Conservation (phyloP, 2,113 vertebrate genomes). For the Callipepla californica region DNA sequence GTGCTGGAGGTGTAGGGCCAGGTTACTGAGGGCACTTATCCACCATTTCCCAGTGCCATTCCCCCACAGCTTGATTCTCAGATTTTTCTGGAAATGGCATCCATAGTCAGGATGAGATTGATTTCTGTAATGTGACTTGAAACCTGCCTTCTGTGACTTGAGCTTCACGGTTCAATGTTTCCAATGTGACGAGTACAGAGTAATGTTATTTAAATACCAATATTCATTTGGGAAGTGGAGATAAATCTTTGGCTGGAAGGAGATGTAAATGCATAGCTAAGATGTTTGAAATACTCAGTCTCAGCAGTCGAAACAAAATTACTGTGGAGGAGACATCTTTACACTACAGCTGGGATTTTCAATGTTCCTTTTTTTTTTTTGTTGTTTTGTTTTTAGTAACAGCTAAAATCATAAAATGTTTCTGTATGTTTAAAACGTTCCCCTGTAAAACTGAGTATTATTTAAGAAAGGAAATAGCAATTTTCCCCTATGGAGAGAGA, state of each 20-base stretch:
- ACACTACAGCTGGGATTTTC: background rate
- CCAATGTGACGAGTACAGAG: background rate
- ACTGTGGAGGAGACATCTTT: background rate
- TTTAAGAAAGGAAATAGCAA: background rate
- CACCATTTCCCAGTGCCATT: background rate
- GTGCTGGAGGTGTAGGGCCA: background rate
- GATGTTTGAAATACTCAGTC: background rate
- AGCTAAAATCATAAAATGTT: background rate
- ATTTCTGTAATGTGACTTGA: background rate
- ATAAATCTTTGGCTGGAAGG: background rate
- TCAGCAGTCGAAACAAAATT: background rate
- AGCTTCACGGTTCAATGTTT: background rate
- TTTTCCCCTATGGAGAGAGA: background rate
- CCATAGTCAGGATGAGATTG: background rate
- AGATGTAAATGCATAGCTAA: background rate
- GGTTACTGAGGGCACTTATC: background rate
- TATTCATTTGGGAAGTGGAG: background rate
- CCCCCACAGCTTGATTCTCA: background rate
- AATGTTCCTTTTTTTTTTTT: background rate
- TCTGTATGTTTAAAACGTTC: background rate
- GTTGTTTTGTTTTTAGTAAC: background rate
- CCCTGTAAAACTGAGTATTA: background rate
- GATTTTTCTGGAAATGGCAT: background rate
- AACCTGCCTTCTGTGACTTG: background rate
- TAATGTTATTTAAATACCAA: background rate